Base-by-base conservation (phyloP, 2,888 invertebrate genomes). In the Lampropteryx suffumata region DNA sequence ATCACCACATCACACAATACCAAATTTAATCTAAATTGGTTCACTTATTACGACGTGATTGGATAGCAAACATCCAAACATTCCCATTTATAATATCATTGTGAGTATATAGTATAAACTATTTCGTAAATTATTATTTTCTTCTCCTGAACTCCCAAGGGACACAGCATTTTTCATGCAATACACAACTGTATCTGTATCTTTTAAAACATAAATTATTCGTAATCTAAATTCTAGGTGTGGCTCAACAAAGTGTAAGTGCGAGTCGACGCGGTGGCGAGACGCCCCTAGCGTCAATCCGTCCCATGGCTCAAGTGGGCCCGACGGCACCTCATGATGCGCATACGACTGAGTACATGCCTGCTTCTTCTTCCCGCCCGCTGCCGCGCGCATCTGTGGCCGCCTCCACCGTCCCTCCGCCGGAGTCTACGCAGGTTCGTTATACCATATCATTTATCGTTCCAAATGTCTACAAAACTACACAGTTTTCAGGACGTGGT, bases 231-330 rank as follows among this genome's bases (percentile, higher is more conserved):
- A 32, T 46, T 51, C n/a, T 57, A 82, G 90, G 90, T 40, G 84
- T 89, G 57, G 87, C 82, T 0, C 90, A 87, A 57, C 89, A 87
- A 61, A 89, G 88, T 61, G 89, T 89, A 55, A 75, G 92, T 28
- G 92, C 91, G 9, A 69, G 92, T 13, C 93, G 95, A 79, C 92
- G 95, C 55, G 94, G 94, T 1, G 93, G 94, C 3, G 96, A 96
- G 75, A 96, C 97, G 0, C 97, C 90, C 39, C 72, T 98, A 56
- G 98, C 98, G 12, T 97, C 98, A 65, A 98, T 98, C 68, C 92
- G 98, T 27, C 98, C 98, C 0, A 97, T 98, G 61, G 95, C 94
- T 13, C 95, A 95, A 39, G 95, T 97, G 45, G 90, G 96, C 36
- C 96, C 96, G n/a, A 95, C 95, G 33, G 94, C 94, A 42, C 93